phyloP scores from a whole-genome alignment of 2,113 vertebrate genomes.

The Paramormyrops kingsleyae region DNA sequence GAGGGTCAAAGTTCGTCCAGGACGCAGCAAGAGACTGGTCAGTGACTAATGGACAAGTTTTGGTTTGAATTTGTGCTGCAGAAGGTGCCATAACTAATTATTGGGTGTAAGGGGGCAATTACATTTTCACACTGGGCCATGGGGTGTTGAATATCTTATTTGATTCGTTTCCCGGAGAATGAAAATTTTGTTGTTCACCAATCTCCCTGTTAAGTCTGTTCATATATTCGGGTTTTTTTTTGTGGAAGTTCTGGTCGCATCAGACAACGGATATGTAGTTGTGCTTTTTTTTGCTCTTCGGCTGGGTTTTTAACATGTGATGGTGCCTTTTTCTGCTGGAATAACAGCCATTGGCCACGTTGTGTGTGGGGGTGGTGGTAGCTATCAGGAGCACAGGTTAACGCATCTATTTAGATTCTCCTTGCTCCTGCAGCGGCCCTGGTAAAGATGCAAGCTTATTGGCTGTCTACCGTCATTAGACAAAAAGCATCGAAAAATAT shows the following conservation, averaged over 20 bases:
- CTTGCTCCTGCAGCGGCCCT: background rate
- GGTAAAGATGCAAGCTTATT: background rate
- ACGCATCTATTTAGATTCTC: background rate
- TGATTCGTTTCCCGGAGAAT: background rate
- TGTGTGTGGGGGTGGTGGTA: background rate
- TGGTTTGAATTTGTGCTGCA: background rate
- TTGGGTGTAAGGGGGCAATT: background rate
- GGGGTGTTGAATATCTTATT: background rate
- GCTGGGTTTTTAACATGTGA: background rate
- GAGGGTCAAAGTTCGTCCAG: background rate
- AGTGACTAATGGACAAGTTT: background rate
- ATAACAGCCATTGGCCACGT: background rate
- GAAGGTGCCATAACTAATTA: background rate
- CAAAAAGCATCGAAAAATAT: background rate
- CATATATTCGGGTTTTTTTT: background rate
- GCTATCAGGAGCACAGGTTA: background rate
- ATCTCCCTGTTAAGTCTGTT: background rate
- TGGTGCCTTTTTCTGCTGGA: background rate
- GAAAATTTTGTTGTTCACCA: background rate
- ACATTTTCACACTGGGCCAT: background rate
- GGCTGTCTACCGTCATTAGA: conserved; percentile 1
- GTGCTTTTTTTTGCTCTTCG: background rate
- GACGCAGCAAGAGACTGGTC: background rate
- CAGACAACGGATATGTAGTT: background rate
- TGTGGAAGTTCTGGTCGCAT: background rate